phyloP scores from a whole-genome alignment of 2,797 vertebrate species.

The Anolis apletophallus region DNA sequence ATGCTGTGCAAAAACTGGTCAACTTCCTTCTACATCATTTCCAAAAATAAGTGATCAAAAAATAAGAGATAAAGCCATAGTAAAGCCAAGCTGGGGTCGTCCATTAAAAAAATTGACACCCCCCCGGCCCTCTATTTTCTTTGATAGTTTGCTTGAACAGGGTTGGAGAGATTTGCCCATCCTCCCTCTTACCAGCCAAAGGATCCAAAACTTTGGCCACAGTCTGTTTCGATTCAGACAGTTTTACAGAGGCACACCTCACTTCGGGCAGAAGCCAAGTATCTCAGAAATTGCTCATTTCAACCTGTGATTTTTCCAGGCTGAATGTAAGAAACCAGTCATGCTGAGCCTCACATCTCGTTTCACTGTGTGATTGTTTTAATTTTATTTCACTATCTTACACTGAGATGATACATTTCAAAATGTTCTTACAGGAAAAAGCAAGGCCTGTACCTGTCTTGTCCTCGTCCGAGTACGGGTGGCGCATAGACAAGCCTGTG shows the following conservation, averaged over 20 bases:
- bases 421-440: constrained; percentile 80
- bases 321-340: neutral
- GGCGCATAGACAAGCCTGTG: constrained; percentile 56
- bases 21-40: neutral
- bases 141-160: neutral
- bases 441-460: constrained; percentile 78
- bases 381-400: neutral
- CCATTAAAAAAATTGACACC: neutral
- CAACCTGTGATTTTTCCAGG: neutral
- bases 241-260: neutral
- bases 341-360: neutral
- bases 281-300: neutral
- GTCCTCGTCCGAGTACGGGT: constrained; percentile 85
- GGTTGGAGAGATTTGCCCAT: neutral
- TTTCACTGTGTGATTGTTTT: neutral
- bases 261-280: neutral
- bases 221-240: neutral
- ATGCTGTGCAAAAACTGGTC: neutral
- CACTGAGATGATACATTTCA: neutral
- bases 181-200: neutral
- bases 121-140: neutral
- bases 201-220: neutral
- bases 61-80: neutral
- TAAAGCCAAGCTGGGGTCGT: neutral
- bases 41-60: neutral